Percentiles rank a stretch among this genome's conserved stretches.
Conservation (phyloP, 2,888 invertebrate species). For the Amphimallon solstitiale region DNA sequence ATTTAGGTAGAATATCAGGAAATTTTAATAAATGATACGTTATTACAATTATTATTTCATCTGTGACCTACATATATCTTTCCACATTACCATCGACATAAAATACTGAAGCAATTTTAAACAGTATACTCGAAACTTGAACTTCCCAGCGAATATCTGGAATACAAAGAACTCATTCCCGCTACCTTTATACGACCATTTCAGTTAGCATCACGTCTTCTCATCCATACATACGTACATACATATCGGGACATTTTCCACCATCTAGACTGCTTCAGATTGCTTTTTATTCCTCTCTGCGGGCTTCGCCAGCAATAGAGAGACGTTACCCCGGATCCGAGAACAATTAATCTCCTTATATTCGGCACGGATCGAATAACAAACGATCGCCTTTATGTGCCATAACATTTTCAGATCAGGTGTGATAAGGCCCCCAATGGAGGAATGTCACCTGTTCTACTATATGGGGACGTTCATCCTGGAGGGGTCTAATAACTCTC, state of each 20-base stretch:
- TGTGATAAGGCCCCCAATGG: slow-evolving; percentile 25
- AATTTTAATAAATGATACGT: too few species aligned
- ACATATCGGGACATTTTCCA: slow-evolving; percentile 29
- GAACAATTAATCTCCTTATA: slow-evolving; percentile 24
- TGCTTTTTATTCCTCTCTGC: slow-evolving; percentile 24
- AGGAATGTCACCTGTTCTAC: slow-evolving; percentile 29
- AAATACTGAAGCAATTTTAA: slow-evolving; percentile 23
- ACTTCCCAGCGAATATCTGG: slow-evolving; percentile 15
- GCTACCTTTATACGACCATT: slow-evolving; percentile 24
- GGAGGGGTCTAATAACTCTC: slow-evolving; percentile 9
- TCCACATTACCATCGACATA: neutral
- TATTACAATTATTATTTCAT: too few species aligned
- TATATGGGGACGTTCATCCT: neutral
- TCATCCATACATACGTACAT: slow-evolving; percentile 2
- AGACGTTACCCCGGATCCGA: neutral
- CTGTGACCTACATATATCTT: too few species aligned
- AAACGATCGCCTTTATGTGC: slow-evolving; percentile 20
- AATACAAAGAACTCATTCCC: slow-evolving; percentile 17
- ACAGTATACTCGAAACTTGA: slow-evolving; percentile 4
- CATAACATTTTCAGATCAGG: slow-evolving; percentile 33
- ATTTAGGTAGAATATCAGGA: too few species aligned
- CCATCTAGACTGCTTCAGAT: slow-evolving; percentile 5
- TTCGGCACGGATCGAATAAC: slow-evolving; percentile 11
- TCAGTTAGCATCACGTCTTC: slow-evolving; percentile 22
- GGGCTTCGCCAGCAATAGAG: neutral